phyloP scores from a whole-genome alignment of 2,888 invertebrate genomes.

The Pegoplata infirma region DNA sequence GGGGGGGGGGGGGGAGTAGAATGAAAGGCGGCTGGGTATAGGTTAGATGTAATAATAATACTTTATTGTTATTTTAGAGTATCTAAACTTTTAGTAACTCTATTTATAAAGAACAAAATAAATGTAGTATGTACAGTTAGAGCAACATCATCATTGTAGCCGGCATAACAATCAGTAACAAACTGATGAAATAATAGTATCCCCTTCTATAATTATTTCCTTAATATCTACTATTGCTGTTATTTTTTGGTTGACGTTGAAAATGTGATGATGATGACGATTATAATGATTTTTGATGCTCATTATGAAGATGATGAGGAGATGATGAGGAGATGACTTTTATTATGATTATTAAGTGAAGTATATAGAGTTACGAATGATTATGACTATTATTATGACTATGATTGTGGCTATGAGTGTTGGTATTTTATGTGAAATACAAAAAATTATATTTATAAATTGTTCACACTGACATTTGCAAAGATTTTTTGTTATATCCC shows the following conservation, averaged over 20 bases:
- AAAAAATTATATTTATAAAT: no score
- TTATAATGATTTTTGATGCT: no score
- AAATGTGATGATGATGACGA: neutral
- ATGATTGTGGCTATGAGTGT: constrained; percentile 21
- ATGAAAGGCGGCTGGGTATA: no score
- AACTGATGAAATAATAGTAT: constrained; percentile 6
- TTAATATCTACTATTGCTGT: constrained; percentile 17
- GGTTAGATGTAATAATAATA: constrained; percentile 21
- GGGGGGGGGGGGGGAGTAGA: neutral
- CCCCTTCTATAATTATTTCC: constrained; percentile 8
- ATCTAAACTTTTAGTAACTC: constrained; percentile 33
- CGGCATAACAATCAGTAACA: constrained; percentile 5
- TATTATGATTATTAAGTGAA: constrained; percentile 24
- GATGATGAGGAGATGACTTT: constrained; percentile 16
- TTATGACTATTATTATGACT: constrained; percentile 35
- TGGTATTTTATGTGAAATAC: neutral
- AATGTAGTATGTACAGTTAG: neutral
- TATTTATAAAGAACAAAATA: no score
- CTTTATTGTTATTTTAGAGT: constrained; percentile 33
- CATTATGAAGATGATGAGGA: constrained; percentile 1
- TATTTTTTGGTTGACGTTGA: neutral
- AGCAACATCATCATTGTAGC: neutral
- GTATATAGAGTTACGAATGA: constrained; percentile 2
- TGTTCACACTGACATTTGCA: no score
- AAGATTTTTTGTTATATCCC: no score